phyloP scores from a whole-genome alignment of 2,113 vertebrate species.

The human region DNA sequence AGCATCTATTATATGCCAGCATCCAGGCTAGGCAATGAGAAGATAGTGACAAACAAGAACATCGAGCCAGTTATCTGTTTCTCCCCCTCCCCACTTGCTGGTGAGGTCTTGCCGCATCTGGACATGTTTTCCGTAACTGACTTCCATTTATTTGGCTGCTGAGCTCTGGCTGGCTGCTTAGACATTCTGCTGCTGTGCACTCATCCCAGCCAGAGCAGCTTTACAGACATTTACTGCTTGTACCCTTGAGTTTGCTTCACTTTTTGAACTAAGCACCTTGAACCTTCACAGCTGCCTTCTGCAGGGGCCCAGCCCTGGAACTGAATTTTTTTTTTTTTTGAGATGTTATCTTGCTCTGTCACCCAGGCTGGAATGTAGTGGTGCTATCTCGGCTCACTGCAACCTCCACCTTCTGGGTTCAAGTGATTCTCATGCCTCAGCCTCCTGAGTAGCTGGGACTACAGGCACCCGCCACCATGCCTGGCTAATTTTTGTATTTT shows the following conservation, averaged over 20 bases:
- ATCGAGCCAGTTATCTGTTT: too few species aligned
- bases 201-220: neutral
- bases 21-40: neutral
- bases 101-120: neutral
- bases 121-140: neutral
- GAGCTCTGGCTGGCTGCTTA: neutral
- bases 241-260: neutral
- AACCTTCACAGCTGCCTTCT: neutral
- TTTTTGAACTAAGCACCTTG: neutral
- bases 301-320: neutral
- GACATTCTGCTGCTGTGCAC: neutral
- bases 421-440: too few species aligned
- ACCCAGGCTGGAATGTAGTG: too few species aligned
- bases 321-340: too few species aligned
- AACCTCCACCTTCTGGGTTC: too few species aligned
- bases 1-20: neutral
- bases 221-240: neutral
- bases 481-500: too few species aligned
- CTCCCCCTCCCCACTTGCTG: neutral
- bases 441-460: too few species aligned
- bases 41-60: neutral
- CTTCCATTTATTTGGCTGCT: neutral
- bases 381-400: too few species aligned
- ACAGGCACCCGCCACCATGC: too few species aligned
- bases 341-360: too few species aligned